A percentile compares a stretch with the other conserved stretches of the same genome.
phyloP scores from a whole-genome alignment of 2,113 vertebrate genomes.

The Nannospalax galili region DNA sequence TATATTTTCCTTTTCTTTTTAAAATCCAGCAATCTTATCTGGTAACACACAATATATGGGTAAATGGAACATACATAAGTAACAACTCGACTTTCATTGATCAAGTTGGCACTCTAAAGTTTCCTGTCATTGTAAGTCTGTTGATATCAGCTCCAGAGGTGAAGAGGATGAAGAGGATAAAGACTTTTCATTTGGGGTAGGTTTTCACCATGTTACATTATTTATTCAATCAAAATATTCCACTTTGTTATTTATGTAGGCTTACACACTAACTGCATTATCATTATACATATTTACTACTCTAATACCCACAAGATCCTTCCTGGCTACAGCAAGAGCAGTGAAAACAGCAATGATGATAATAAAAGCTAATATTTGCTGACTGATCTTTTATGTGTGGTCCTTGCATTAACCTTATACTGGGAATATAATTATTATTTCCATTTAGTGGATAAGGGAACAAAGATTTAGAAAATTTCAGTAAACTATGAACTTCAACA shows the following conservation, averaged over 20 bases:
- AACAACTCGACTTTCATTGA: not conserved
- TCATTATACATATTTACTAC: not conserved
- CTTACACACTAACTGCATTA: not conserved
- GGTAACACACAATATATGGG: not conserved
- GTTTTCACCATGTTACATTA: not conserved
- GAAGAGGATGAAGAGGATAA: not conserved
- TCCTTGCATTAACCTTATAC: not conserved
- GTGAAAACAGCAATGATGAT: not conserved
- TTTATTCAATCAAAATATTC: not conserved
- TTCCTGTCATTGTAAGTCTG: not conserved
- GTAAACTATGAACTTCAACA: not conserved
- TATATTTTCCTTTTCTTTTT: slow-evolving; percentile 20
- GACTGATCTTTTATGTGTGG: not conserved
- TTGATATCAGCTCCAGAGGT: slow-evolving; percentile 7
- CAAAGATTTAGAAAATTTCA: not conserved
- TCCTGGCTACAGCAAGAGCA: not conserved
- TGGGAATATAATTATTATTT: not conserved
- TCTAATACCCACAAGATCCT: not conserved
- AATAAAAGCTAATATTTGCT: not conserved
- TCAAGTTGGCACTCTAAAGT: not conserved
- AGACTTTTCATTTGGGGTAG: not conserved
- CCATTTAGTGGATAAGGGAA: not conserved
- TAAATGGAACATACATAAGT: not conserved
- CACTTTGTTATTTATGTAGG: not conserved
- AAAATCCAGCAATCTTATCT: slow-evolving; percentile 25